Evolutionary conservation across 2,113 vertebrate species (phyloP).

Genomic region (Coracopsis vasa): DNA sequence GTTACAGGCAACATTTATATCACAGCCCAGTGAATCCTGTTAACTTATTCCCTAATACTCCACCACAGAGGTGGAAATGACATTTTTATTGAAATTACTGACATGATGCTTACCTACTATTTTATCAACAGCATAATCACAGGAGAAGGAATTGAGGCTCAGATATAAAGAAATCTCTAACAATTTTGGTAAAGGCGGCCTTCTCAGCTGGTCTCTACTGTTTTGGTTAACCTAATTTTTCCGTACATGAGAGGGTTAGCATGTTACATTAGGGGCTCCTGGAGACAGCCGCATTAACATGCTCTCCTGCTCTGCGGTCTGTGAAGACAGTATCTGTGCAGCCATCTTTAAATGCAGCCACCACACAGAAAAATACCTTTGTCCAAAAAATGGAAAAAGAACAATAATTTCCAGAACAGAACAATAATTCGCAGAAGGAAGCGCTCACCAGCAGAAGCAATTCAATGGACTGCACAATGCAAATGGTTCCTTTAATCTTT

Average conservation of each 20-base stretch:
- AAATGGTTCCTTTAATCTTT: neutral
- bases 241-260: neutral
- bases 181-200: neutral
- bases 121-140: neutral
- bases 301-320: neutral
- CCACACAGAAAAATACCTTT: rapidly evolving
- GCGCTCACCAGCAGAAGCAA: neutral
- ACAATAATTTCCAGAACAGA: neutral
- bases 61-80: neutral
- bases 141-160: neutral
- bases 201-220: neutral
- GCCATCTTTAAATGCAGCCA: neutral
- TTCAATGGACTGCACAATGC: neutral
- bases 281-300: neutral
- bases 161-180: neutral
- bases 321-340: neutral
- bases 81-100: neutral
- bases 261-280: neutral
- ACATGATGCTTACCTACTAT: neutral
- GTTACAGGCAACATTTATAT: neutral
- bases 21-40: neutral
- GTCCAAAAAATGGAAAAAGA: neutral
- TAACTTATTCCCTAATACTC: neutral
- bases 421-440: neutral
- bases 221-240: neutral